Base-by-base conservation (phyloP, 1,140 invertebrate species). In the Drosophila sp. region DNA sequence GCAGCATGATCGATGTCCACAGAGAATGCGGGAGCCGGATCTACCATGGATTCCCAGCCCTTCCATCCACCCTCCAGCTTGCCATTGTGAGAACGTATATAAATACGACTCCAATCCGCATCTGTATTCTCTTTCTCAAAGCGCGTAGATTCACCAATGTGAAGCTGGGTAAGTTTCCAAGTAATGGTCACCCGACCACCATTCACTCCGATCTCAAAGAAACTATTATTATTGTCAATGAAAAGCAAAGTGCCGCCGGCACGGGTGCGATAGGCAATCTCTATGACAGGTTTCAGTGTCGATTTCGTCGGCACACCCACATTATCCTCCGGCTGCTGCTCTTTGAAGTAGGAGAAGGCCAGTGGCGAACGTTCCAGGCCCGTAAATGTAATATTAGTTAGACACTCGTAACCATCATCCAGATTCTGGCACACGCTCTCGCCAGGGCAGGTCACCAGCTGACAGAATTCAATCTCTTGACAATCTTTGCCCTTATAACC, bases 401-500 rank as follows among this genome's bases (percentile, higher is more conserved):
- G 93, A 91, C 98, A 99, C 38, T 92, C 92, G 58, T 90, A 92
- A 23, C 98, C 98, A 75, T 96, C 95, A 69, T 97, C 95, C 4
- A 99, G 93, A 93, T 99, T 99, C 54, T 95, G 94, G 91, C 98
- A 99, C 38, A 94, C 94, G 7, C 96, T 96, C 60, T 95, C 95
- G 32, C 90, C 91, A 1, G 98, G 98, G 92, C 98, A 99, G 7
- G 93, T 93, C 80, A 96, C 95, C 58, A 97, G 92, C 86, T 97
- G 95, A 92, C 98, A 99, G 93, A 98, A 98, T 92, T 99, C 97
- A 91, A 97, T 95, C 82, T 98, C 96, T 76, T 96, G 95, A 89
- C 98, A 99, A 71, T 95, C 95, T 93, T 98, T 98, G 30, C 98
- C 98, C 87, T 97, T 97, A 92, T 97, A 99, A 2, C 98, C 98